These are phyloP conservation scores for Nesoenas mayeri DNA, from an alignment of 2,113 vertebrate species.

Conservation along the genomic window DNA sequence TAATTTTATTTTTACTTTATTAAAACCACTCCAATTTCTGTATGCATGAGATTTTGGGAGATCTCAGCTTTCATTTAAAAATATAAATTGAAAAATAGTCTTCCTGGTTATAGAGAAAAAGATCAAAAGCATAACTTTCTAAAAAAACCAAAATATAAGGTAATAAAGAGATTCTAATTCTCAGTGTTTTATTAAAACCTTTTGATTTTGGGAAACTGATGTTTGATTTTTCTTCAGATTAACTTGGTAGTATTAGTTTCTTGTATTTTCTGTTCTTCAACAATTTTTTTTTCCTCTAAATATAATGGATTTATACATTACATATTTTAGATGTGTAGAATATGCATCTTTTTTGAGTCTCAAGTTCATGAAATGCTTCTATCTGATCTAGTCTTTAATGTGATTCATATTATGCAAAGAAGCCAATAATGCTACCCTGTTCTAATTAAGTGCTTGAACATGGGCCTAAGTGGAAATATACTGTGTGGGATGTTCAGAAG, in stretches of 20 bases:
- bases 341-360: neutral
- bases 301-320: neutral
- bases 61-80: neutral
- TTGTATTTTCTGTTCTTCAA: neutral
- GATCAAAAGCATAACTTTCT: neutral
- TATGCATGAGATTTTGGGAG: neutral
- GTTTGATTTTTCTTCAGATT: neutral
- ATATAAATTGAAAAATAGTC: neutral
- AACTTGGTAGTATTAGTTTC: neutral
- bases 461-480: neutral
- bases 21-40: neutral
- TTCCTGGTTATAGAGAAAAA: neutral
- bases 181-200: neutral
- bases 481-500: neutral
- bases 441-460: neutral
- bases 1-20: neutral
- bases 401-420: neutral
- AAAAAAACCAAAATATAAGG: neutral
- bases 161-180: neutral
- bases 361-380: neutral
- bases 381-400: neutral
- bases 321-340: neutral
- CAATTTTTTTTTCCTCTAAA: fast-evolving
- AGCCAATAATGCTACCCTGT: neutral
- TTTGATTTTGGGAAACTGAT: neutral